A percentile compares a stretch with the other conserved stretches of the same genome.
These are phyloP conservation scores for Lagenorhynchus albirostris DNA, from an alignment of 2,113 vertebrate genomes.

Conservation along the genomic window DNA sequence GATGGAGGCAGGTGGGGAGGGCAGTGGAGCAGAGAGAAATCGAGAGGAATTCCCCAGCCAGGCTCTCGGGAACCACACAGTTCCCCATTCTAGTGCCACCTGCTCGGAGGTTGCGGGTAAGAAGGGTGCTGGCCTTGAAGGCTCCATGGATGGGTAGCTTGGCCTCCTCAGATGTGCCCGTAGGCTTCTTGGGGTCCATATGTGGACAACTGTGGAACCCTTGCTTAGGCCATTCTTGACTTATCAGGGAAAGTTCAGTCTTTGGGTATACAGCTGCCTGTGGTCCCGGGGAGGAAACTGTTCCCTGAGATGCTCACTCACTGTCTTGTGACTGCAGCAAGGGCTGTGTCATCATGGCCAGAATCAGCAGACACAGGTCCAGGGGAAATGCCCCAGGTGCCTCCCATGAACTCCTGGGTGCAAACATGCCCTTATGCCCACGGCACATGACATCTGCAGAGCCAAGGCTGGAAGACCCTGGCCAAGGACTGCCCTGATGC, in stretches of 20 bases:
- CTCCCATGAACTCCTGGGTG: no score
- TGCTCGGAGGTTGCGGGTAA: conserved; percentile 6
- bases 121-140: background rate
- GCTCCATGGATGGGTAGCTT: background rate
- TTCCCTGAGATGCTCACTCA: background rate
- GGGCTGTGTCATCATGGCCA: background rate
- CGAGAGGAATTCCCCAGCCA: conserved; percentile 42
- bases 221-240: background rate
- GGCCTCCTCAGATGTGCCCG: background rate
- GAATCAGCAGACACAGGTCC: background rate
- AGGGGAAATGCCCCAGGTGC: background rate
- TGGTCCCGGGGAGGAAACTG: background rate
- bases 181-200: background rate
- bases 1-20: background rate
- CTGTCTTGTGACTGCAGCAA: background rate
- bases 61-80: conserved; percentile 4
- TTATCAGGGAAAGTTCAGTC: background rate
- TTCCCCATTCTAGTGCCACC: conserved; percentile 60
- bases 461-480: background rate
- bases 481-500: background rate
- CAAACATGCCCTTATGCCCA: background rate
- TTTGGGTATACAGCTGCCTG: background rate
- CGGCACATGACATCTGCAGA: background rate
- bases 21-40: conserved; percentile 13
- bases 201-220: background rate